Evolutionary conservation across 2,113 vertebrate species (phyloP).

Genomic region (Gasterosteus aculeatus): DNA sequence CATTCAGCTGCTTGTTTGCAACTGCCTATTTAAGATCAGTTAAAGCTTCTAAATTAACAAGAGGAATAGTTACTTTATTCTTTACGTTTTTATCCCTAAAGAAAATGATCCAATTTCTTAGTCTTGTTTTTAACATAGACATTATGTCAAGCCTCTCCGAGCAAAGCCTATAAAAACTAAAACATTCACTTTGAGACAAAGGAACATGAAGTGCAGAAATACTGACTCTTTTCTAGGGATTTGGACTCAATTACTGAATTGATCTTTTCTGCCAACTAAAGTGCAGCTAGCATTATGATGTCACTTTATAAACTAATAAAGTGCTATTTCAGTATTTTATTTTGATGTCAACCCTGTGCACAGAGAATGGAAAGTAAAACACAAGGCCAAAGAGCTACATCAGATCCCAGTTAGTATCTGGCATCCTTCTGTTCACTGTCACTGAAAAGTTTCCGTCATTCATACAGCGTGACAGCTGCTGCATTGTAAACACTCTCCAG

Average conservation of each 20-base stretch:
- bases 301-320: background rate
- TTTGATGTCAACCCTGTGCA: background rate
- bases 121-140: background rate
- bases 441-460: constrained; percentile 47
- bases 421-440: constrained; percentile 37
- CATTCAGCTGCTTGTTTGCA: background rate
- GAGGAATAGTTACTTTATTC: background rate
- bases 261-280: background rate
- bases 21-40: no score
- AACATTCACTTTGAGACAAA: background rate
- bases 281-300: no score
- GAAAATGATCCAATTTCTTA: background rate
- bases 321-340: background rate
- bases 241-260: background rate
- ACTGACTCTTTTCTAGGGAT: background rate
- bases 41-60: no score
- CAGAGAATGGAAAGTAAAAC: constrained; percentile 1
- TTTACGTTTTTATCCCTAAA: background rate
- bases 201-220: background rate
- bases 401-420: constrained; percentile 20
- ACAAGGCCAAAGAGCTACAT: constrained; percentile 9
- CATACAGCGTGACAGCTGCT: constrained; percentile 58
- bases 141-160: background rate
- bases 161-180: background rate
- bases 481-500: constrained; percentile 52